phyloP scores from a whole-genome alignment of 1,140 invertebrate species.

The Hypothenemus hampei region DNA sequence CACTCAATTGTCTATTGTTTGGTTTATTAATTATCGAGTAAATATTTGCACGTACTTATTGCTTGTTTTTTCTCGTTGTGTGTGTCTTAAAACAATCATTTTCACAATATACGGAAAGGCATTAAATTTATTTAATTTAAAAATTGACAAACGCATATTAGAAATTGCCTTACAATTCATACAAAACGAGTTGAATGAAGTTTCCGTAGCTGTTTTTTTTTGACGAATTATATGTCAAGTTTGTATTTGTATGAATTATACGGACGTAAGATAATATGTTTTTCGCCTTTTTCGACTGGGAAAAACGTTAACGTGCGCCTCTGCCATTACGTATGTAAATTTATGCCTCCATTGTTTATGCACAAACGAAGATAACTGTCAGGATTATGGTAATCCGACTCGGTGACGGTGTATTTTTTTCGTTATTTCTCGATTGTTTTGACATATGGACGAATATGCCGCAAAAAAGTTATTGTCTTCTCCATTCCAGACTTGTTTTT shows the following conservation, averaged over 20 bases:
- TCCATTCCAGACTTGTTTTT: too few relatives aligned
- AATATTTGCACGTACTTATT: conserved; percentile 14
- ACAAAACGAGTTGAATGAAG: too few relatives aligned
- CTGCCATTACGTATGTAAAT: conserved; percentile 14
- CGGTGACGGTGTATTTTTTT: conserved; percentile 10
- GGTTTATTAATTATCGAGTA: conserved; percentile 17
- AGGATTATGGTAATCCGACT: conserved; percentile 12
- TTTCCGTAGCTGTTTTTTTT: too few relatives aligned
- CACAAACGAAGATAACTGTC: conserved; percentile 20
- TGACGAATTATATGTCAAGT: too few relatives aligned
- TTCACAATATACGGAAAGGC: too few relatives aligned
- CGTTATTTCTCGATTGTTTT: conserved; percentile 16
- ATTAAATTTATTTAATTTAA: too few relatives aligned
- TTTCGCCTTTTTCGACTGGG: conserved; percentile 2
- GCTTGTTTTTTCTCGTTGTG: too few relatives aligned
- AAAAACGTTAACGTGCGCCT: conserved; percentile 8
- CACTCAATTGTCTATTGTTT: conserved; percentile 24
- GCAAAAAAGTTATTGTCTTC: background rate
- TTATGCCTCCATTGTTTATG: conserved; percentile 20
- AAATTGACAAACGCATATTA: too few relatives aligned
- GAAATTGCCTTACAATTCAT: too few relatives aligned
- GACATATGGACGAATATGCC: background rate
- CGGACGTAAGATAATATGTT: conserved; percentile 9
- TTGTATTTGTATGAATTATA: too few relatives aligned
- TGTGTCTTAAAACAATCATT: too few relatives aligned